Conservation (phyloP, 2,797 vertebrate genomes). For the Gastrophryne carolinensis region DNA sequence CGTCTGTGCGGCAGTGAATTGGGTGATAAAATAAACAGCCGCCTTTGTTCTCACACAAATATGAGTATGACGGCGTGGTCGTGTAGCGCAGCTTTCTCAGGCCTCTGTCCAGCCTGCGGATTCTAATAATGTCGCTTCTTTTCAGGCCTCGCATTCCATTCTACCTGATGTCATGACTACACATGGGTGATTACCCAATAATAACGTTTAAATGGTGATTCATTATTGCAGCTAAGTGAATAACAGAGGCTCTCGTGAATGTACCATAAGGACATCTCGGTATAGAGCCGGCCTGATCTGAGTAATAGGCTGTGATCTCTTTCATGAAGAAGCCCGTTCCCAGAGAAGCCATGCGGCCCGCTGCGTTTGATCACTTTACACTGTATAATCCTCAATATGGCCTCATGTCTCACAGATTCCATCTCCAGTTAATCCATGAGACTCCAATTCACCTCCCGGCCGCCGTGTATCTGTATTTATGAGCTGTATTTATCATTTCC, state of each 20-base stretch:
- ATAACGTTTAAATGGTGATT: constrained; percentile 48
- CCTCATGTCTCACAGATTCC: constrained; percentile 10
- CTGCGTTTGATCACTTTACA: constrained; percentile 15
- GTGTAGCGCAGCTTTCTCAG: constrained; percentile 11
- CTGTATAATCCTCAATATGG: constrained; percentile 14
- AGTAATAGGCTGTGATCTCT: constrained; percentile 38
- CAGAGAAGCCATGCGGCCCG: constrained; percentile 19
- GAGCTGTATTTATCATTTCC: background rate
- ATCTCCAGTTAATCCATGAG: constrained; percentile 5
- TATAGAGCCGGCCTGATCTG: constrained; percentile 13
- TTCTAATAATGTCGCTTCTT: constrained; percentile 42
- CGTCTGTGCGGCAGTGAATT: no score
- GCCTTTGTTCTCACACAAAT: background rate
- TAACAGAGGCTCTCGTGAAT: constrained; percentile 48
- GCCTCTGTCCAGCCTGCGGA: constrained; percentile 8
- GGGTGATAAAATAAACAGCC: background rate
- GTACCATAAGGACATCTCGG: constrained; percentile 42
- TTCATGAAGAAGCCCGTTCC: constrained; percentile 24
- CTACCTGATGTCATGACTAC: constrained; percentile 44
- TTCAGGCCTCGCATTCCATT: constrained; percentile 44
- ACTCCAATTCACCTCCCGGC: background rate
- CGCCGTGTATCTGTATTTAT: background rate
- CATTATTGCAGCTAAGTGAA: constrained; percentile 51
- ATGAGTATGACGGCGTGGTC: constrained; percentile 1
- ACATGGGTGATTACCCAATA: constrained; percentile 51